These are phyloP conservation scores for Hexactinellida sp. DNA, from an alignment of 37 sponge, comb jelly and placozoan species.

Conservation along the genomic window DNA sequence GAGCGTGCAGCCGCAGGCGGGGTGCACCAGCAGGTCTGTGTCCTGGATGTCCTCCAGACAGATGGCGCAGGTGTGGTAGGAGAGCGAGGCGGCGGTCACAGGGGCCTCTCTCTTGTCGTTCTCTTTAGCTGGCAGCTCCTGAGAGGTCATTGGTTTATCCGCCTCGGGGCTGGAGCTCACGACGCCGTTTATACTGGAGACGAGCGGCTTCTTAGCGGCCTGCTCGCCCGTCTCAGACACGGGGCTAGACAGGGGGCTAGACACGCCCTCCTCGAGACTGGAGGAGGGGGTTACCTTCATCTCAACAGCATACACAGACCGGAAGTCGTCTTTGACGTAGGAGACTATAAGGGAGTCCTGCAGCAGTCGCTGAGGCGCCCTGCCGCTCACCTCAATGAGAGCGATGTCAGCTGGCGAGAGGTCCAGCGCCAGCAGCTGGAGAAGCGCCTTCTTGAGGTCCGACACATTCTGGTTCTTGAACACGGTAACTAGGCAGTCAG, in stretches of 20 bases:
- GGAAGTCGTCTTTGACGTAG: neutral
- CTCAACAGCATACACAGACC: neutral
- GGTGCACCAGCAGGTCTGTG: slow-evolving; percentile 39
- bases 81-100: neutral
- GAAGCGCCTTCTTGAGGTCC: slow-evolving; percentile 26
- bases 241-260: neutral
- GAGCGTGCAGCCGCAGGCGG: slow-evolving; percentile 38
- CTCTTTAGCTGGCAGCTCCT: neutral
- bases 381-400: slow-evolving; percentile 27
- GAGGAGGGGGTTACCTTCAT: neutral
- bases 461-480: slow-evolving; percentile 21
- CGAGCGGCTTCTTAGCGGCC: neutral
- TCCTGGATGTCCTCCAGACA: slow-evolving; percentile 64
- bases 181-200: neutral
- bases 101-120: neutral
- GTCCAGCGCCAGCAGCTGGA: neutral
- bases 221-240: neutral
- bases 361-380: neutral
- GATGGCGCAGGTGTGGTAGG: slow-evolving; percentile 54
- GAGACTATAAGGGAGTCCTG: neutral
- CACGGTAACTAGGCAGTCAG: slow-evolving; percentile 39
- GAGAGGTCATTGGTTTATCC: neutral
- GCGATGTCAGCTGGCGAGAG: neutral
- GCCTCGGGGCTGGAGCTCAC: neutral
- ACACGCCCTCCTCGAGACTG: neutral